These are phyloP conservation scores for Napeogenes sylphis DNA, from an alignment of 2,888 invertebrate genomes.

Conservation along the genomic window DNA sequence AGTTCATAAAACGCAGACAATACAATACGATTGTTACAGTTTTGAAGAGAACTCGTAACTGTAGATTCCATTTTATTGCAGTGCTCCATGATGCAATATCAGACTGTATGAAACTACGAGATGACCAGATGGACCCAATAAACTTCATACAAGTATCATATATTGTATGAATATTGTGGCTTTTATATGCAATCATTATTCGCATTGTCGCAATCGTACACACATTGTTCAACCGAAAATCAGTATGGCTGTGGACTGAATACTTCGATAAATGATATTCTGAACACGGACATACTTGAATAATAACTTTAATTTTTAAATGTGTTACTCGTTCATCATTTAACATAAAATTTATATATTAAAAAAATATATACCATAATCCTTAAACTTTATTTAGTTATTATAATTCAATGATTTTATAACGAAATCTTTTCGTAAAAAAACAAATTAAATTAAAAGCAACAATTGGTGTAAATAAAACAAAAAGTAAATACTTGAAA, in stretches of 20 bases:
- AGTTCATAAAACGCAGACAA: slow-evolving; percentile 47
- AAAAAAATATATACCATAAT: too few relatives aligned
- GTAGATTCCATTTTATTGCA: slow-evolving; percentile 73
- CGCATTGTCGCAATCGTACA: not conserved
- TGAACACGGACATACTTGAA: slow-evolving; percentile 19
- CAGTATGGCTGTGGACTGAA: slow-evolving; percentile 21
- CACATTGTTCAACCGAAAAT: slow-evolving; percentile 16
- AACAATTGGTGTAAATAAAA: not conserved
- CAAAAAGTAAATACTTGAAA: not conserved
- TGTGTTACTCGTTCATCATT: too few relatives aligned
- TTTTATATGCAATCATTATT: too few relatives aligned
- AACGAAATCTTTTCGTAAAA: too few relatives aligned
- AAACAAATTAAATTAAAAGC: too few relatives aligned
- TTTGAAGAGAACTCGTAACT: slow-evolving; percentile 63
- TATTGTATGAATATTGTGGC: too few relatives aligned
- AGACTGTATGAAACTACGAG: slow-evolving; percentile 41
- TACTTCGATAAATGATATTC: slow-evolving; percentile 25
- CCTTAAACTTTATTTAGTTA: too few relatives aligned
- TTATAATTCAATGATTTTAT: too few relatives aligned
- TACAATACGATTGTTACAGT: slow-evolving; percentile 63
- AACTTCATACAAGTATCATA: slow-evolving; percentile 22
- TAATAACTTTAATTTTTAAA: slow-evolving; percentile 23
- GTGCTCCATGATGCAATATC: slow-evolving; percentile 52
- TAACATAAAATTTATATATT: too few relatives aligned
- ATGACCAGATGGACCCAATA: slow-evolving; percentile 22